Evolutionary conservation across 1,140 invertebrate species (phyloP).

Genomic region (Brachystomella parvula): DNA sequence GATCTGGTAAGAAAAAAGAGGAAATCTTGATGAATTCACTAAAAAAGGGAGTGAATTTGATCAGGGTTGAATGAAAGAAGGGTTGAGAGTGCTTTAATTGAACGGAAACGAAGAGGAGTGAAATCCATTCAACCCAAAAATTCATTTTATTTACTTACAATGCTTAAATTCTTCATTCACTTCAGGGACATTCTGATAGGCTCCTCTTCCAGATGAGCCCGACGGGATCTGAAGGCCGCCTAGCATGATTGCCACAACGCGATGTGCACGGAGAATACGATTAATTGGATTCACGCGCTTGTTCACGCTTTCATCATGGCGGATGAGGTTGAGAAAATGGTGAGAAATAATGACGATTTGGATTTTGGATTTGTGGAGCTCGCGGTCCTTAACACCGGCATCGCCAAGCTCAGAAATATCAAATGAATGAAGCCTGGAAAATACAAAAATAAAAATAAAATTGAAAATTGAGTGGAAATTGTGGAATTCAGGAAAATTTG

Average conservation of each 20-base stretch:
- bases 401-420: slow-evolving; percentile 21
- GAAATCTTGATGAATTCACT: not conserved
- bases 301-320: slow-evolving; percentile 7
- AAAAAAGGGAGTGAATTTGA: not conserved
- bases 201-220: slow-evolving; percentile 1
- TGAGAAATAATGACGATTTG: slow-evolving; percentile 28
- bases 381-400: not conserved
- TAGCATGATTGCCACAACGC: slow-evolving; percentile 18
- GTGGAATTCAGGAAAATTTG: not conserved
- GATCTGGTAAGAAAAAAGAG: slow-evolving; percentile 10
- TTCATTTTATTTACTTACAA: not conserved
- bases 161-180: slow-evolving; percentile 4
- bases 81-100: not conserved
- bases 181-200: slow-evolving; percentile 1
- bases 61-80: not conserved
- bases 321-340: slow-evolving; percentile 18
- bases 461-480: not conserved
- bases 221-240: not conserved
- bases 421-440: slow-evolving; percentile 17
- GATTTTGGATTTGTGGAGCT: slow-evolving; percentile 22
- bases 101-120: not conserved
- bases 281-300: slow-evolving; percentile 18
- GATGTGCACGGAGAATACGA: slow-evolving; percentile 13
- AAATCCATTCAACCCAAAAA: not conserved
- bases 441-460: not conserved